These are phyloP conservation scores for Tinamus guttatus DNA, from an alignment of 2,113 vertebrate genomes.

Conservation along the genomic window DNA sequence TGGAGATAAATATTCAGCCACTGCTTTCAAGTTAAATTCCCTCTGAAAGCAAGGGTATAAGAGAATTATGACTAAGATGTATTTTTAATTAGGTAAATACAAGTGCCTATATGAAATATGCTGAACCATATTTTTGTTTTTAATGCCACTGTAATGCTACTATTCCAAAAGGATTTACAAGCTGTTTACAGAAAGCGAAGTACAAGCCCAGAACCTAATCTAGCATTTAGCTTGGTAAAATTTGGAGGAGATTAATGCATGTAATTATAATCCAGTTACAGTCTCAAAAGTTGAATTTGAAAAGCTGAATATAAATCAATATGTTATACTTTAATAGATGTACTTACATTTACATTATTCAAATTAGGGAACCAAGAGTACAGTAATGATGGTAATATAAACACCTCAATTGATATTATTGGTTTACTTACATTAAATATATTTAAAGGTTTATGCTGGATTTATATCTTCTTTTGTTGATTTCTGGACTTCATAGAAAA, in stretches of 20 bases:
- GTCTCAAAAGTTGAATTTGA: background rate
- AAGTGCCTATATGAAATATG: conserved; percentile 47
- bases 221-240: background rate
- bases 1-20: conserved; percentile 40
- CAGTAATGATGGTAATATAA: background rate
- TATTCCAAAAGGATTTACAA: conserved; percentile 60
- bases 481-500: background rate
- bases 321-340: background rate
- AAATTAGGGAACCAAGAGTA: background rate
- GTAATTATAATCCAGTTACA: conserved; percentile 24
- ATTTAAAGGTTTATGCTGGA: background rate
- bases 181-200: conserved; percentile 45
- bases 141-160: conserved; percentile 38
- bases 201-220: conserved; percentile 33
- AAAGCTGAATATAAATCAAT: background rate
- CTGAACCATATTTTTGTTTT: conserved; percentile 42
- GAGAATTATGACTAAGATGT: conserved; percentile 51
- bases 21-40: conserved; percentile 43
- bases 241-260: conserved; percentile 54
- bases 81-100: conserved; percentile 70
- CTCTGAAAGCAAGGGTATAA: conserved; percentile 40
- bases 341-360: background rate
- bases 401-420: background rate
- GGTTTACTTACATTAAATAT: background rate
- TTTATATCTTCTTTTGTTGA: background rate